Evolutionary conservation across 2,113 vertebrate species (phyloP).

Genomic region (Falcunculus frontatus): DNA sequence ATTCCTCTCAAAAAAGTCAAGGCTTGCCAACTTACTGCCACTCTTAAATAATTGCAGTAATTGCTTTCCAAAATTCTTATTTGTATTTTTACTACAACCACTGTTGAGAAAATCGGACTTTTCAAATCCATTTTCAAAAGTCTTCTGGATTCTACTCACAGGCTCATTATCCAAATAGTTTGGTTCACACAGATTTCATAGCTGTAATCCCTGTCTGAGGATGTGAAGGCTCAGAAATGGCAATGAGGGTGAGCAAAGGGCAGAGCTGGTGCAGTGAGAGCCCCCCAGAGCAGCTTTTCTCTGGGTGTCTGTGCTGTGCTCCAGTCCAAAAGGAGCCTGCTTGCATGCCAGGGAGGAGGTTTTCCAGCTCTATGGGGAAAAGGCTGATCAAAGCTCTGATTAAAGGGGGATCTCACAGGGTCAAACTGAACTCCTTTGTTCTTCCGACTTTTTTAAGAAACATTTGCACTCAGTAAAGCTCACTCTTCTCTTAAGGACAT

Average conservation of each 20-base stretch:
- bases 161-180: not conserved
- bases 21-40: not conserved
- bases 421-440: constrained; percentile 63
- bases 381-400: constrained; percentile 69
- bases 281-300: not conserved
- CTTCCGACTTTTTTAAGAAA: not conserved
- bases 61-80: not conserved
- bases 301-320: not conserved
- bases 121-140: not conserved
- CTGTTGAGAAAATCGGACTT: not conserved
- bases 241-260: not conserved
- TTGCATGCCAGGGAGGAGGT: constrained; percentile 35
- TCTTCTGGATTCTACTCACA: not conserved
- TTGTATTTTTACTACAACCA: not conserved
- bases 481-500: not conserved
- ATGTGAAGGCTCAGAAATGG: not conserved
- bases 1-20: not conserved
- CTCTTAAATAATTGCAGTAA: not conserved
- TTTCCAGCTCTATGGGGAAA: constrained; percentile 34
- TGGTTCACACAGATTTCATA: not conserved
- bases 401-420: constrained; percentile 41
- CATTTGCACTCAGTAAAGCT: constrained; percentile 36
- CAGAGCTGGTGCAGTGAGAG: not conserved
- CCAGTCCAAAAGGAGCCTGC: not conserved
- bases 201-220: not conserved